phyloP scores from a whole-genome alignment of 2,113 vertebrate genomes.

The Prolemur simus region DNA sequence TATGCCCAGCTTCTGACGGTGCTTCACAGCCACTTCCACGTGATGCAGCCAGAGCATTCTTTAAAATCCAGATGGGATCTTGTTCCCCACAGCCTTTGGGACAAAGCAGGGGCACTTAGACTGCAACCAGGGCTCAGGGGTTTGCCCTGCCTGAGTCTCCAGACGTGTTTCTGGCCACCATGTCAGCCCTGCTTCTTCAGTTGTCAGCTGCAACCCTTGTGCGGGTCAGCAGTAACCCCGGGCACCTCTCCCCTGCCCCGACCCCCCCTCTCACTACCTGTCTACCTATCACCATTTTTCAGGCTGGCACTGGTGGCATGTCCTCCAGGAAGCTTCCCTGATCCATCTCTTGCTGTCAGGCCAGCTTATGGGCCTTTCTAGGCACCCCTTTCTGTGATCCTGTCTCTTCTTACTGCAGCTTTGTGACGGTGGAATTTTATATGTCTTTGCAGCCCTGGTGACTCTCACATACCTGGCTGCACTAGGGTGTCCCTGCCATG shows the following conservation, averaged over 20 bases:
- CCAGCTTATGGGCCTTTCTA: too few relatives aligned
- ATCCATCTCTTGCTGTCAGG: neutral
- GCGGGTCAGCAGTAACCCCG: neutral
- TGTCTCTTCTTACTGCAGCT: neutral
- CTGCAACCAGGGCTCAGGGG: rapidly evolving
- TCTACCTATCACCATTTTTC: neutral
- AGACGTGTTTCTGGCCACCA: too few relatives aligned
- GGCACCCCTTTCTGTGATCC: too few relatives aligned
- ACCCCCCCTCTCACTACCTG: too few relatives aligned
- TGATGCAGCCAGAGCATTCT: neutral
- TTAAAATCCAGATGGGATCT: neutral
- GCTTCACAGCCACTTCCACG: neutral
- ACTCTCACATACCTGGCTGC: neutral
- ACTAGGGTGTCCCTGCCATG: neutral
- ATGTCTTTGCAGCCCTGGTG: neutral
- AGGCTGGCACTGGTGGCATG: neutral
- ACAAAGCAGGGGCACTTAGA: neutral
- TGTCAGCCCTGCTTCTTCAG: neutral
- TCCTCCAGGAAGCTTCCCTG: neutral
- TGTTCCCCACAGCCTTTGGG: neutral
- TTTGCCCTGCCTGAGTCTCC: neutral
- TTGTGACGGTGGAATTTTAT: rapidly evolving
- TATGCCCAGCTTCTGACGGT: neutral
- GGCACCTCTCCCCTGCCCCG: neutral
- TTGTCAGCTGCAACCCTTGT: neutral